Evolutionary conservation across 92 coral and sea anemone genomes (phyloP), one percentile per base, ranked within the genome.

Genomic region (Epizoanthus rinbou): DNA sequence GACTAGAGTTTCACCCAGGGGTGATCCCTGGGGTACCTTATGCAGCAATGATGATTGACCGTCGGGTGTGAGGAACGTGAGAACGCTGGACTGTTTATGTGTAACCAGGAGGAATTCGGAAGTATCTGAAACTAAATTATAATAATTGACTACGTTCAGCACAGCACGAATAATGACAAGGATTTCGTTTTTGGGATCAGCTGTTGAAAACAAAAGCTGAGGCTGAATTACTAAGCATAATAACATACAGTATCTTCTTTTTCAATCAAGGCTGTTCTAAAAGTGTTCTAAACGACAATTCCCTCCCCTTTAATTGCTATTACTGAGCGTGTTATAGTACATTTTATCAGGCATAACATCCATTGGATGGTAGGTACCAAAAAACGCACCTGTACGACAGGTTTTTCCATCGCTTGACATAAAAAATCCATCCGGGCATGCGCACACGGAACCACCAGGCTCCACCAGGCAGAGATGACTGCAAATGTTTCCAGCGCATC

Each of bases 391-490:
- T 6, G 5, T 33, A 33, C 23, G 69, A 39, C 90, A 87, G 19
- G 82, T 33, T 74, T 74, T 82, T 21, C 54, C 69, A 54, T 87
- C 90, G 37, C 33, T 22, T 33, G 75, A 72, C 37, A 87, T 80
- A 17, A 65, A 37, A 6, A 64, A 59, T 13, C 90, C 90, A 6
- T 74, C 52, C 37, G 79, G 73, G 43, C 90, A 87, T 73, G 69
- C 90, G 74, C 90, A 87, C 19, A 58, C 52, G 24, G 28, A 28
- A 37, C 83, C 83, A 35, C 73, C 64, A 33, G 90, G 79, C 65
- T 81, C 83, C 50, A 81, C 25, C 23, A 87, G 65, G 41, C 90
- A 87, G 19, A 87, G 85, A 22, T 82, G 75, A 75, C 86, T 81
- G 24, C 86, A 84, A 3, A 45, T 62, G 57, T 43, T 87, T 28